Evolutionary conservation across 2,113 vertebrate genomes (phyloP).

Genomic region (Sylvietta virens): DNA sequence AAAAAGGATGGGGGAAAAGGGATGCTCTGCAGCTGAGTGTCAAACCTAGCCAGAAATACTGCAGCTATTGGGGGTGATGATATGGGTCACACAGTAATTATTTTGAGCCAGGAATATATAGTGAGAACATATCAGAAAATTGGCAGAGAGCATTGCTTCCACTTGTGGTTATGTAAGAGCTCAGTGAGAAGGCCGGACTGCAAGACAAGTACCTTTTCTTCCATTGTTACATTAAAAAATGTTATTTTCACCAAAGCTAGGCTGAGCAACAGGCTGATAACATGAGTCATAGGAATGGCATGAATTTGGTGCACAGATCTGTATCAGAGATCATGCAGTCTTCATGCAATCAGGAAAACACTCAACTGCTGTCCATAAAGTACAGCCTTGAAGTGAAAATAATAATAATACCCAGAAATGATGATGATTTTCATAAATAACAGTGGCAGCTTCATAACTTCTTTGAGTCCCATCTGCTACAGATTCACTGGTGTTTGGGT

Average conservation of each 20-base stretch:
- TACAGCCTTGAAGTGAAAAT: not conserved
- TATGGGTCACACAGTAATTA: not conserved
- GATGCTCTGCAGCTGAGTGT: not conserved
- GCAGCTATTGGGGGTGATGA: not conserved
- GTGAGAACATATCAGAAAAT: not conserved
- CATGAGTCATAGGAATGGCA: too few relatives aligned
- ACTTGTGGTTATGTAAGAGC: not conserved
- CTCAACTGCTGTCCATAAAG: not conserved
- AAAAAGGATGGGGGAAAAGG: not conserved
- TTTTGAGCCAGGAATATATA: not conserved
- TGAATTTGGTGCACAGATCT: not conserved
- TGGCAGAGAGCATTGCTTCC: not conserved
- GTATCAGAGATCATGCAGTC: not conserved
- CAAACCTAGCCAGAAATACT: not conserved
- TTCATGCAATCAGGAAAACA: not conserved
- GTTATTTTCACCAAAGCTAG: not conserved
- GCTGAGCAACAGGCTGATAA: not conserved
- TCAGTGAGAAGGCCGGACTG: not conserved
- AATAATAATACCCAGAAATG: not conserved
- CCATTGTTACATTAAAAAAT: not conserved
- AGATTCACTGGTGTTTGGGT: not conserved
- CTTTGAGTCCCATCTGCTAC: not conserved
- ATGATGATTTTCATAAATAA: not conserved
- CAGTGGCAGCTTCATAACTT: not conserved
- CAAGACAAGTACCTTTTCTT: not conserved